Base-by-base conservation (phyloP, 2,888 invertebrate genomes). In the Steinernema carpocapsae region DNA sequence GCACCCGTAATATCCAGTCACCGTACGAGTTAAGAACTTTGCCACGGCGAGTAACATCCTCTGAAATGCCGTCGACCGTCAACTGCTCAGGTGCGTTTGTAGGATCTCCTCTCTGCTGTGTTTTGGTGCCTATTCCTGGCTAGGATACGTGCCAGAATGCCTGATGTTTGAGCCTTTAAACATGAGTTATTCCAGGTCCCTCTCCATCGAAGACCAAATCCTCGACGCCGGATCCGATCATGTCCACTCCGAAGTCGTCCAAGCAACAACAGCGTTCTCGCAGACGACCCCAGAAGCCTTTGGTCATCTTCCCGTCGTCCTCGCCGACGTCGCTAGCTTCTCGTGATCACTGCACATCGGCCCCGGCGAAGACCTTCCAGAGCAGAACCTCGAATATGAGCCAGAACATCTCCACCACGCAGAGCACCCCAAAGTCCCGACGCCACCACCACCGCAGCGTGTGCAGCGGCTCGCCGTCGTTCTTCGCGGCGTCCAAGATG, bases 381-480 rank as follows among this genome's bases (percentile, higher is more conserved):
- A 56, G 56, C 56, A 56, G 56, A 56, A 24, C 56, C 24, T 26
- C 22, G 24, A 56, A 26, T 26, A 12, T 26, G 56, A 56, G 56
- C 56, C 10, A 7, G 10, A 43, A 43, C 43, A 56, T 22, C 56
- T 12, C 26, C n/a, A 56, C 24, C 56, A 26, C 56, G 24, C 1
- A 6, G 6, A 56, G 56, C 56, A 56, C 56, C 6, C 56, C 56
- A 26, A 56, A 56, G 26, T 14, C 56, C 6, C 56, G 56, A 7
- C 56, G 56, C 17, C 56, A 56, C 12, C 56, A 56, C 26, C 17
- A 56, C 56, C 56, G 56, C 22, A 56, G 56, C 56, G 26, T 56
- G 56, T 56, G 56, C 56, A 56, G 56, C 56, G 56, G 56, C 6
- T 56, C 56, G 22, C 56, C 56, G 56, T 56, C 56, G 24, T 56